phyloP scores from a whole-genome alignment of 2,888 invertebrate species.

The Hoplodrina ambigua region DNA sequence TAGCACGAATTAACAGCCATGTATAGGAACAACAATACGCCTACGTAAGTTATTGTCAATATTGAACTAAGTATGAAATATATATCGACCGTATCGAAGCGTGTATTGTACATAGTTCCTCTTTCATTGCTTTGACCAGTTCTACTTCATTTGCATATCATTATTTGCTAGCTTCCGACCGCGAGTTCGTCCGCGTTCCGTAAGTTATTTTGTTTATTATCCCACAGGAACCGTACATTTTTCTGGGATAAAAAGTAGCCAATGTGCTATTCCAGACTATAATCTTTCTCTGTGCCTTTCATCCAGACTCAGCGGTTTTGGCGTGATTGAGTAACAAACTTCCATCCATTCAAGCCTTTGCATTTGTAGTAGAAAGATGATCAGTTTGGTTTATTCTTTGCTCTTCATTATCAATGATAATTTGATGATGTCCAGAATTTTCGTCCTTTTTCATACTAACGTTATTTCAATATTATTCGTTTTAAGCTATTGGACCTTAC shows the following conservation, averaged over 20 bases:
- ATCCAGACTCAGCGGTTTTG: too few species aligned
- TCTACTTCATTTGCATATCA: slow-evolving; percentile 1
- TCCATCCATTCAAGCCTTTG: too few species aligned
- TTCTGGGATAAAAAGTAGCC: too few species aligned
- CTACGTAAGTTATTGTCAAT: slow-evolving; percentile 70
- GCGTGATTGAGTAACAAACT: too few species aligned
- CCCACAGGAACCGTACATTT: too few species aligned
- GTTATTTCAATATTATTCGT: background rate
- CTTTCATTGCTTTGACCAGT: slow-evolving; percentile 20
- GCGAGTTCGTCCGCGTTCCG: too few species aligned
- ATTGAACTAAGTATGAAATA: slow-evolving; percentile 52
- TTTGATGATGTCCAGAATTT: background rate
- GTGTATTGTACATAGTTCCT: slow-evolving; percentile 33
- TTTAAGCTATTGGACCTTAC: background rate
- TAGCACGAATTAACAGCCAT: slow-evolving; percentile 78
- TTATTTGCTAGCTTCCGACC: background rate
- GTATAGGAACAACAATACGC: slow-evolving; percentile 73
- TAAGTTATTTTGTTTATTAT: too few species aligned
- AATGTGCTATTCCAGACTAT: too few species aligned
- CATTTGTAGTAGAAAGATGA: background rate
- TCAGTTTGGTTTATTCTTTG: slow-evolving; percentile 7
- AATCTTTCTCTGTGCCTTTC: too few species aligned
- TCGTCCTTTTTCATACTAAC: background rate
- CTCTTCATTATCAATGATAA: slow-evolving; percentile 10
- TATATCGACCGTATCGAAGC: slow-evolving; percentile 40